Base-by-base conservation (phyloP, 92 coral and sea anemone species). In the Palythoa grandiflora region DNA sequence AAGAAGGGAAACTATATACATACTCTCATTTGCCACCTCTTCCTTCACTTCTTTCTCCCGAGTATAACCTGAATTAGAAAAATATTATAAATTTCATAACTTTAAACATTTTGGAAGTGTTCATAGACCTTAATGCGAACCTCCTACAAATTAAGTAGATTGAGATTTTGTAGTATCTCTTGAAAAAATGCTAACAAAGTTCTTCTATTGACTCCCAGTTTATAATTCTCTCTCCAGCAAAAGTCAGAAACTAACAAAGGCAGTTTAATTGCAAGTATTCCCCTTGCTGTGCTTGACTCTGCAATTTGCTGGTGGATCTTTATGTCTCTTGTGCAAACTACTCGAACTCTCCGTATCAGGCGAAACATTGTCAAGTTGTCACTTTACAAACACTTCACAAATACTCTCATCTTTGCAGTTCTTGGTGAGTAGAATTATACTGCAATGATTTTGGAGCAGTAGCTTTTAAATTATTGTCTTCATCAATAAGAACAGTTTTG, bases 251-350 rank as follows among this genome's bases (percentile, higher is more conserved):
- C 88, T n/a, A 90, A 91, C 80, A 94, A 86, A 73, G 94, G 93
- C 68, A 93, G 90, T 84, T 86, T 97, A 20, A 87, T 94, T 44
- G 99, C 97, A 10, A 91, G 94, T 37, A 88, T 97, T 36, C 99
- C 99, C 10, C 83, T 97, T 55, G 98, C 99, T 38, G 97, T 97
- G 75, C 96, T 97, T 15, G 99, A 97, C 89, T 98, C 98, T 12
- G 98, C 96, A 36, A 97, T 97, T 80, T 97, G 99, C 70, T 97
- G 99, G 99, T 97, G 99, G 99, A 97, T 97, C 14, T 97, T 97
- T 92, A 97, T 97, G 99, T 95, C 99, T 11, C 87, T 97, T 80
- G 96, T 97, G 17, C 99, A 97, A 83, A 97, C 99, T 47, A 97
- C 96, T 11, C 85, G 99, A 75, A 97, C 99, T 12, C 91, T 97